These are phyloP conservation scores for Perodicticus potto DNA, from an alignment of 2,797 vertebrate genomes.

Conservation along the genomic window DNA sequence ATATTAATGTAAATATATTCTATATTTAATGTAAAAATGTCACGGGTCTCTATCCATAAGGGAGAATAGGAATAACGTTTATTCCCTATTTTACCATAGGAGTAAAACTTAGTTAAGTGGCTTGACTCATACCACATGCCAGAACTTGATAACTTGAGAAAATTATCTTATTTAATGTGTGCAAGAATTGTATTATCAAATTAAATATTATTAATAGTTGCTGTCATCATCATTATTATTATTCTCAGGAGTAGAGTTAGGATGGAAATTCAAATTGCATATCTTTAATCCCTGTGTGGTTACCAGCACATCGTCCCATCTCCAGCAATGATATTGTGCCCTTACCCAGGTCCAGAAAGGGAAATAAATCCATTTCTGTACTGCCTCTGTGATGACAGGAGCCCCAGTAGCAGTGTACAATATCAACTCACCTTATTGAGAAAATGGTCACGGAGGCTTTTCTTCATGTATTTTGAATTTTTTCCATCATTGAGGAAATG, in stretches of 20 bases:
- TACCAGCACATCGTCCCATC: not conserved
- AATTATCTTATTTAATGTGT: slow-evolving; percentile 28
- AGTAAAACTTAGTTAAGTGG: slow-evolving; percentile 48
- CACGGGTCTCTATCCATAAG: not conserved
- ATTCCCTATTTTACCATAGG: not conserved
- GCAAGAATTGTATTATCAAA: slow-evolving; percentile 31
- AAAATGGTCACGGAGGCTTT: slow-evolving; percentile 70
- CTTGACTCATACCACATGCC: not conserved
- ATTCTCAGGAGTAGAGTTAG: slow-evolving; percentile 44
- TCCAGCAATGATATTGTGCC: slow-evolving; percentile 24
- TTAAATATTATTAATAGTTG: slow-evolving; percentile 59
- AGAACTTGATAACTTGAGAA: slow-evolving; percentile 52
- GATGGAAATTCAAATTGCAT: slow-evolving; percentile 60
- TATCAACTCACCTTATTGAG: slow-evolving; percentile 61
- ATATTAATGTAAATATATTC: slow-evolving; percentile 53
- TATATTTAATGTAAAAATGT: slow-evolving; percentile 31
- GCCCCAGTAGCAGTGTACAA: not conserved
- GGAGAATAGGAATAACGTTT: not conserved
- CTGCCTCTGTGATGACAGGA: not conserved
- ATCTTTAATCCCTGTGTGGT: slow-evolving; percentile 43
- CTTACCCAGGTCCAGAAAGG: not conserved
- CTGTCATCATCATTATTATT: slow-evolving; percentile 54
- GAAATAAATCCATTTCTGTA: slow-evolving; percentile 61
- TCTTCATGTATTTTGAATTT: slow-evolving; percentile 75
- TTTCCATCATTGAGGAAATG: slow-evolving; percentile 80